Evolutionary conservation across 2,888 invertebrate genomes (phyloP).

Genomic region (Bellardia bayeri): DNA sequence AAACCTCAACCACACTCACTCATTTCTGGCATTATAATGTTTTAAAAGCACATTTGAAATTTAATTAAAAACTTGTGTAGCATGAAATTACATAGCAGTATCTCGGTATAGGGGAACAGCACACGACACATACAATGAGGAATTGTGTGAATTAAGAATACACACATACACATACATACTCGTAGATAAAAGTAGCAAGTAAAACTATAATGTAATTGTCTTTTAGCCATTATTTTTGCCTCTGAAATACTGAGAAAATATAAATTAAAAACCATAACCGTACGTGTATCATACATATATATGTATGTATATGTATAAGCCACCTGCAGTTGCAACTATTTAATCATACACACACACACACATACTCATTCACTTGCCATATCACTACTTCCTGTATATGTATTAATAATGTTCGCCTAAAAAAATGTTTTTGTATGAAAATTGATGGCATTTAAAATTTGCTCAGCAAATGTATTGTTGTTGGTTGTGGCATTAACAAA

Average conservation of each 20-base stretch:
- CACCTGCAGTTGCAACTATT: neutral
- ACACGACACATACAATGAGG: neutral
- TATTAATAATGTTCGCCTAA: conserved; percentile 17
- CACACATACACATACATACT: no score
- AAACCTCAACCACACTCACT: neutral
- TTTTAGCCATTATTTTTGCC: conserved; percentile 19
- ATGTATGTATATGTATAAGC: neutral
- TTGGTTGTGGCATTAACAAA: neutral
- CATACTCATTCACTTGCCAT: neutral
- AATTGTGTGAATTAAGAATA: neutral
- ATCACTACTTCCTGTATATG: neutral
- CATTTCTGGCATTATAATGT: conserved; percentile 36
- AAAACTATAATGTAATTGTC: conserved; percentile 44
- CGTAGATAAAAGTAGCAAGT: neutral
- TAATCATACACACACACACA: neutral
- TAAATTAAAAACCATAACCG: neutral
- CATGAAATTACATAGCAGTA: conserved; percentile 71
- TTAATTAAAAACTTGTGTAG: conserved; percentile 75
- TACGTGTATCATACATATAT: neutral
- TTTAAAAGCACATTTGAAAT: conserved; percentile 76
- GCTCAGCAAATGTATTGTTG: conserved; percentile 7
- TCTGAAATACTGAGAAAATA: neutral
- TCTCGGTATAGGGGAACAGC: conserved; percentile 19
- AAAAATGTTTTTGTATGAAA: neutral
- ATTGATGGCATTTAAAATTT: conserved; percentile 5